A percentile compares a stretch with the other conserved stretches of the same genome.
Conservation (phyloP, 2,113 vertebrate species). For the Ageneiosus marmoratus region DNA sequence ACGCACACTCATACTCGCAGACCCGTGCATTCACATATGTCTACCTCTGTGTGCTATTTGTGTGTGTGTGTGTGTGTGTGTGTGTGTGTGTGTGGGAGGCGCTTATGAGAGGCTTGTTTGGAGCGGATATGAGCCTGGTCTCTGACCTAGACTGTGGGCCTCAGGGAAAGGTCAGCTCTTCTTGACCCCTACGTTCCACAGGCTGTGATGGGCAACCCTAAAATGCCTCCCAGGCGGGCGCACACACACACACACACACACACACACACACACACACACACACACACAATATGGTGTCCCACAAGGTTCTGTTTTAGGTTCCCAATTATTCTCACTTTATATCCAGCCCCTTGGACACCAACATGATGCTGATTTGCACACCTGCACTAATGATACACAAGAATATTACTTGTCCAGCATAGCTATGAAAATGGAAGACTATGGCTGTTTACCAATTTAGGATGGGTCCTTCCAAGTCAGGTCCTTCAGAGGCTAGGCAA, state of each 20-base stretch:
- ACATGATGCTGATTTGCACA: not conserved
- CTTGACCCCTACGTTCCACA: slow-evolving; percentile 74
- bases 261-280: not conserved
- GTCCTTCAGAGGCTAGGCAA: too few relatives aligned
- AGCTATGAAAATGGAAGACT: not conserved
- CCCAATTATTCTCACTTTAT: not conserved
- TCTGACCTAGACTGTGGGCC: slow-evolving; percentile 59
- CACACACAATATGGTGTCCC: not conserved
- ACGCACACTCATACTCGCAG: slow-evolving; percentile 28
- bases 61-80: slow-evolving; percentile 28
- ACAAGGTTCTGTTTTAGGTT: not conserved
- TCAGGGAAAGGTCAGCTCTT: slow-evolving; percentile 67
- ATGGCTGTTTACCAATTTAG: too few relatives aligned
- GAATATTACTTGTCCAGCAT: not conserved
- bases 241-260: slow-evolving; percentile 26
- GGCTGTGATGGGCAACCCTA: slow-evolving; percentile 43
- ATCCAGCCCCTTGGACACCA: not conserved
- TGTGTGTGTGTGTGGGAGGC: slow-evolving; percentile 39
- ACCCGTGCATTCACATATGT: slow-evolving; percentile 22
- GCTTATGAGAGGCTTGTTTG: slow-evolving; percentile 43
- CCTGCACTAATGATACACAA: not conserved
- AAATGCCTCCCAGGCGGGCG: slow-evolving; percentile 29
- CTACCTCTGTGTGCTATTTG: not conserved
- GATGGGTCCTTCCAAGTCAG: too few relatives aligned
- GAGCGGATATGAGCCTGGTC: slow-evolving; percentile 36